Conservation (phyloP, 2,797 vertebrate species). For the Tachyglossus aculeatus region DNA sequence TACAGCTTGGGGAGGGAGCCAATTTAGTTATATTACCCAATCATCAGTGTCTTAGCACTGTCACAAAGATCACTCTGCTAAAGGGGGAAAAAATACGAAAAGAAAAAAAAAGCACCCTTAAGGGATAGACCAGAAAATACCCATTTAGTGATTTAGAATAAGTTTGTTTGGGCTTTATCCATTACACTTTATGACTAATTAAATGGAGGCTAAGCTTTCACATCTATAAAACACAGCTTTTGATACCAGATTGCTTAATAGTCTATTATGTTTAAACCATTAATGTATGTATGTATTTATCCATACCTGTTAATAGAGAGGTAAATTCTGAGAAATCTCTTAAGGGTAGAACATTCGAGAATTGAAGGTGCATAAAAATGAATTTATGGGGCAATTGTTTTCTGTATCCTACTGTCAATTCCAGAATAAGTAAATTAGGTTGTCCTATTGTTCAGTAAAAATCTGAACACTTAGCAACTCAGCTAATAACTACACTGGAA, state of each 20-base stretch:
- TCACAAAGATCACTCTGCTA: not conserved
- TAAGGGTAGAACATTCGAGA: no score
- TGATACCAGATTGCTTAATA: not conserved
- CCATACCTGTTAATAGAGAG: not conserved
- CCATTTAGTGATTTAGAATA: not conserved
- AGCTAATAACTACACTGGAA: no score
- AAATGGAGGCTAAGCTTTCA: slow-evolving; percentile 7
- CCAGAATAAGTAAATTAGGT: not conserved
- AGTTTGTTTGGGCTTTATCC: not conserved
- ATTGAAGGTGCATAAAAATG: no score
- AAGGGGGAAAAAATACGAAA: not conserved
- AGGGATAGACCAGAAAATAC: not conserved
- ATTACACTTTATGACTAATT: not conserved
- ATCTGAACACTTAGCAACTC: not conserved
- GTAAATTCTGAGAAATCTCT: not conserved
- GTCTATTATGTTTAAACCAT: slow-evolving; percentile 5
- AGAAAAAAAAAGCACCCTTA: rapidly evolving
- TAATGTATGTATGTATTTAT: not conserved
- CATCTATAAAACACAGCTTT: not conserved
- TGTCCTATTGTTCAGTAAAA: slow-evolving; percentile 20
- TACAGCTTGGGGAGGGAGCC: not conserved
- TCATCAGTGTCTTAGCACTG: not conserved
- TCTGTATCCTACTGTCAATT: not conserved
- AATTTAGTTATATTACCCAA: not conserved
- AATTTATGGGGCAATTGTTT: not conserved